Evolutionary conservation across 2,888 invertebrate species (phyloP).

Genomic region (Hypomecis punctinalis): DNA sequence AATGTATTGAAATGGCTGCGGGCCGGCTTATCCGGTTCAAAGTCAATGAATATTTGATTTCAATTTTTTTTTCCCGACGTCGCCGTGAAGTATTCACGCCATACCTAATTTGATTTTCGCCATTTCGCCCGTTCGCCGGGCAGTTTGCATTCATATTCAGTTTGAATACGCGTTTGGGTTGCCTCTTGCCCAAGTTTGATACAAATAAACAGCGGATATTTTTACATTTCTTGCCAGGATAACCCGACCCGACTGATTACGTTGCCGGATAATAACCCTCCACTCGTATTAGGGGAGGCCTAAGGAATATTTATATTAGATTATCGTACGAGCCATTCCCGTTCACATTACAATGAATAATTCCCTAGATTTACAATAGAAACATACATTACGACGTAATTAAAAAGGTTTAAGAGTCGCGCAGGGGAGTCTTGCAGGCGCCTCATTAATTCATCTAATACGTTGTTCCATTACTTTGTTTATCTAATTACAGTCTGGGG

Average conservation of each 20-base stretch:
- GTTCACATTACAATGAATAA: constrained; percentile 45
- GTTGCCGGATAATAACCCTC: constrained; percentile 78
- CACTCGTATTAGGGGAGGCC: constrained; percentile 64
- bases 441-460: constrained; percentile 41
- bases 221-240: constrained; percentile 80
- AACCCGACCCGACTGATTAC: constrained; percentile 84
- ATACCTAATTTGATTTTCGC: constrained; percentile 86
- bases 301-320: constrained; percentile 71
- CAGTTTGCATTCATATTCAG: constrained; percentile 85
- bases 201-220: constrained; percentile 85
- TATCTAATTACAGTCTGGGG: constrained; percentile 68
- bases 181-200: constrained; percentile 80
- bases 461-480: constrained; percentile 58
- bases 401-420: constrained; percentile 25
- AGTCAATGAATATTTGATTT: constrained; percentile 86
- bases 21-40: constrained; percentile 84
- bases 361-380: constrained; percentile 31
- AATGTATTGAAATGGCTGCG: constrained; percentile 84
- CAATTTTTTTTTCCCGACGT: constrained; percentile 82
- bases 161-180: constrained; percentile 83
- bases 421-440: constrained; percentile 20
- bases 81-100: constrained; percentile 85
- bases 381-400: constrained; percentile 24
- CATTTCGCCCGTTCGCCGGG: constrained; percentile 81
- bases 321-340: constrained; percentile 59